These are phyloP conservation scores for Teleogryllus oceanicus DNA, from an alignment of 2,888 invertebrate species.

Conservation along the genomic window DNA sequence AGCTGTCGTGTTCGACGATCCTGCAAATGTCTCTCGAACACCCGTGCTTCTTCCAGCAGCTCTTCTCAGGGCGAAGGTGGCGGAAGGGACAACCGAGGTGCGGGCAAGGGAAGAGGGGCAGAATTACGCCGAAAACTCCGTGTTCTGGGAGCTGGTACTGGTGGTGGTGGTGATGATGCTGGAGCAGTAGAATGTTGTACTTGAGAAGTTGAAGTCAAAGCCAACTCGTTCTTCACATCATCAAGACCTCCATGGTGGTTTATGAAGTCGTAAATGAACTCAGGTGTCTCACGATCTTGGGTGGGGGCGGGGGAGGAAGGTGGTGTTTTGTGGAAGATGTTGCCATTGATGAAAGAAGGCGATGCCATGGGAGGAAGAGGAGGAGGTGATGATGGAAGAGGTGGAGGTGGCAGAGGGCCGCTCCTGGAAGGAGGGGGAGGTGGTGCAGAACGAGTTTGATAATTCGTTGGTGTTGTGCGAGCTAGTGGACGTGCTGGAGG, in stretches of 20 bases:
- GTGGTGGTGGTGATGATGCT: conserved; percentile 38
- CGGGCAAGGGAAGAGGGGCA: conserved; percentile 38
- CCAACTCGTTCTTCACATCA: conserved; percentile 65
- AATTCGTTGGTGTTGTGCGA: conserved; percentile 45
- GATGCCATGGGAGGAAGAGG: conserved; percentile 42
- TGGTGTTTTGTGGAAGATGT: conserved; percentile 44
- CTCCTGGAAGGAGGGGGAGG: conserved; percentile 45
- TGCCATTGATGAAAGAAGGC: conserved; percentile 36
- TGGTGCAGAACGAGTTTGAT: conserved; percentile 34
- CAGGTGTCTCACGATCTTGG: conserved; percentile 79
- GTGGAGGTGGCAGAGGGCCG: conserved; percentile 49
- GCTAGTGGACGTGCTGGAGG: conserved; percentile 39
- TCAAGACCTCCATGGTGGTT: conserved; percentile 79
- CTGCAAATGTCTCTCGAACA: too few relatives aligned
- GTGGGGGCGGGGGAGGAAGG: conserved; percentile 43
- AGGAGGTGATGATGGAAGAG: conserved; percentile 48
- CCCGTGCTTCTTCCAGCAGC: too few relatives aligned
- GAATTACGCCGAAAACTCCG: conserved; percentile 20
- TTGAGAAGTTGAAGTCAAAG: conserved; percentile 47
- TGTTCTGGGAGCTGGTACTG: conserved; percentile 44
- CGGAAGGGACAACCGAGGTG: too few relatives aligned
- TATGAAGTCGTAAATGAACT: conserved; percentile 93
- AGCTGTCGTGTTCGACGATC: too few relatives aligned
- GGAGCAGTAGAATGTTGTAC: conserved; percentile 37
- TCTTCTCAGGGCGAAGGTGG: too few relatives aligned